Percentiles rank a stretch among this genome's conserved stretches.
Conservation (phyloP, 2,113 vertebrate species). For the Gambusia holbrooki region DNA sequence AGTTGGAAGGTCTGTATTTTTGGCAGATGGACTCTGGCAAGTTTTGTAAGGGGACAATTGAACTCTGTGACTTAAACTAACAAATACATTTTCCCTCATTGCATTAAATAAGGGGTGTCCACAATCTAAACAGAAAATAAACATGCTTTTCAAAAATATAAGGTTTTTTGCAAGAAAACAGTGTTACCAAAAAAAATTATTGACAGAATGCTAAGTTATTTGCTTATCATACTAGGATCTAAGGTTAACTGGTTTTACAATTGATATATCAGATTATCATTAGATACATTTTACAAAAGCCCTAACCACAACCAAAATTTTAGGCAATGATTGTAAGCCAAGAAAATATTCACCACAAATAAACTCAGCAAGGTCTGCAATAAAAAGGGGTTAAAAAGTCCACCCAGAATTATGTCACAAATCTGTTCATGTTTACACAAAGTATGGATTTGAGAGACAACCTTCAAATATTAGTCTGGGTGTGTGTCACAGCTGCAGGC, state of each 20-base stretch:
- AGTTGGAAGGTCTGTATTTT: not conserved
- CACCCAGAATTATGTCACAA: not conserved
- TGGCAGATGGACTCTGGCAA: not conserved
- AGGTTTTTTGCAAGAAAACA: not conserved
- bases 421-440: not conserved
- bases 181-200: not conserved
- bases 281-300: not conserved
- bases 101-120: no score
- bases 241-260: no score
- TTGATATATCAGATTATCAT: not conserved
- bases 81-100: not conserved
- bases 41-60: not conserved
- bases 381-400: not conserved
- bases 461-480: no score
- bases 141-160: not conserved
- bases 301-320: not conserved
- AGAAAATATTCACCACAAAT: not conserved
- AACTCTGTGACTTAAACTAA: not conserved
- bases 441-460: not conserved
- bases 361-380: not conserved
- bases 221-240: no score
- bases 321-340: not conserved
- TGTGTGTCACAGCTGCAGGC: no score
- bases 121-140: not conserved
- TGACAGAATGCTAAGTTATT: not conserved